A percentile compares a stretch with the other conserved stretches of the same genome.
Evolutionary conservation across 2,797 vertebrate genomes (phyloP).

Genomic region (Smutsia gigantea): DNA sequence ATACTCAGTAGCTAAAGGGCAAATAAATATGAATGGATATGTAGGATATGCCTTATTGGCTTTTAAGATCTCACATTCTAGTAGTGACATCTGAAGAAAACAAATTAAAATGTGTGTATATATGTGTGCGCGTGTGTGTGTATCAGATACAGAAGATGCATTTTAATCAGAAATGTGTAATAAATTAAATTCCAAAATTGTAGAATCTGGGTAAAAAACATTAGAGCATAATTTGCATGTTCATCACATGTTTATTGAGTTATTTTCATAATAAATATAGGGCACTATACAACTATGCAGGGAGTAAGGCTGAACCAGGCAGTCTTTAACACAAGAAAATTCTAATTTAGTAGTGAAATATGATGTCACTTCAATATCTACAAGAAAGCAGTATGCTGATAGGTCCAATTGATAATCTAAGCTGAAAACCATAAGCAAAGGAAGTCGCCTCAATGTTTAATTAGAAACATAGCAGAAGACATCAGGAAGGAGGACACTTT

Average conservation of each 20-base stretch:
- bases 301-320: background rate
- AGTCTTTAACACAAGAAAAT: background rate
- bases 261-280: background rate
- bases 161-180: background rate
- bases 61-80: background rate
- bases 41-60: background rate
- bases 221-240: background rate
- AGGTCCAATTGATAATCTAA: background rate
- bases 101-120: background rate
- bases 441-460: background rate
- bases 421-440: background rate
- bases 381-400: background rate
- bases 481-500: background rate
- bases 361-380: background rate
- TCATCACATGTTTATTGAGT: background rate
- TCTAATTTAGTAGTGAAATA: background rate
- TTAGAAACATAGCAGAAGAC: background rate
- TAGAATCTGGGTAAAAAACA: background rate
- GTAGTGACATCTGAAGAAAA: background rate
- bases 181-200: background rate
- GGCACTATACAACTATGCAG: background rate
- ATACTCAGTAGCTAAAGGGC: background rate
- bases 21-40: background rate
- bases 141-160: background rate
- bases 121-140: background rate